Conservation (phyloP, 2,797 vertebrate species). For the Hypotaenidia okinawae region DNA sequence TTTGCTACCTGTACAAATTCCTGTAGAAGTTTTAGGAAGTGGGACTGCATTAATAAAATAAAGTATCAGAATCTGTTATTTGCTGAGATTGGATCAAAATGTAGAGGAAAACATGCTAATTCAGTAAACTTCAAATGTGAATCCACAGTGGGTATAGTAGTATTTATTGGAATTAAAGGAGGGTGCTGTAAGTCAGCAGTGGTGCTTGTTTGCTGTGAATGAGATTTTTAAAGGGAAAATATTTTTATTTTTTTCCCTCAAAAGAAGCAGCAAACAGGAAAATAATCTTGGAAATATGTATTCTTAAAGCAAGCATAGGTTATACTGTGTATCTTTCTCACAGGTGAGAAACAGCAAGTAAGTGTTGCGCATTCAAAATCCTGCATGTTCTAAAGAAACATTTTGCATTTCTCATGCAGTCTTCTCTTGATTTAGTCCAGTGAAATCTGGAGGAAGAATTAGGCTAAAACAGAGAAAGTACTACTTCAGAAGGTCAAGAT, state of each 20-base stretch:
- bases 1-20: neutral
- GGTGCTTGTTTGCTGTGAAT: neutral
- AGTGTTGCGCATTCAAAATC: neutral
- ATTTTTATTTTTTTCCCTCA: neutral
- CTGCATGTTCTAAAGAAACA: neutral
- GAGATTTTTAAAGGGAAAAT: neutral
- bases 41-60: neutral
- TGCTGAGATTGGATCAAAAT: neutral
- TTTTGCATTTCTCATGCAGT: neutral
- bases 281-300: neutral
- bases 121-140: neutral
- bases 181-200: neutral
- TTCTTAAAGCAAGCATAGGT: neutral
- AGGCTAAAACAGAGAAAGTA: neutral
- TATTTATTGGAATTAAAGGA: slow-evolving; percentile 31
- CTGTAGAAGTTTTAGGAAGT: neutral
- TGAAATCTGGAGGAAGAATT: neutral
- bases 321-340: neutral
- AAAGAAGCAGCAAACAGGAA: neutral
- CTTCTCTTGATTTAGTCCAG: neutral
- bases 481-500: neutral
- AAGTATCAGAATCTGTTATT: neutral
- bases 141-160: neutral
- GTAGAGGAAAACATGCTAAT: neutral
- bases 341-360: neutral